phyloP scores from a whole-genome alignment of 2,888 invertebrate genomes.

The Iselma pallidipennis region DNA sequence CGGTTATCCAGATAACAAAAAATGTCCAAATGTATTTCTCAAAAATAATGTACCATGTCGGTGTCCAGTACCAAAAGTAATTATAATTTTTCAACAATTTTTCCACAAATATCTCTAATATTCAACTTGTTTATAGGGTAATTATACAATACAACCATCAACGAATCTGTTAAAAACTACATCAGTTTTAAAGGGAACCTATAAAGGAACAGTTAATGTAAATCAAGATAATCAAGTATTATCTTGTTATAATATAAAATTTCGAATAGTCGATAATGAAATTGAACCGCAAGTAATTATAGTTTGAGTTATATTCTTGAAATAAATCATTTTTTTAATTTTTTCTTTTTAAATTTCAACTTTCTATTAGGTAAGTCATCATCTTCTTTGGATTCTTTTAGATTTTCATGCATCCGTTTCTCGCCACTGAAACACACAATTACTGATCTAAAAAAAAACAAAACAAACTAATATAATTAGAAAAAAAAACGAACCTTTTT shows the following conservation, averaged over 20 bases:
- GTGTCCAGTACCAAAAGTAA: constrained; percentile 39
- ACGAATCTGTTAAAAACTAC: constrained; percentile 11
- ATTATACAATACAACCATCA: constrained; percentile 35
- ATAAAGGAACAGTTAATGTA: constrained; percentile 30
- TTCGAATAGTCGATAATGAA: constrained; percentile 12
- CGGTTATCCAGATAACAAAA: constrained; percentile 30
- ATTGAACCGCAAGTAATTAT: not conserved
- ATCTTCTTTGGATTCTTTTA: constrained; percentile 7
- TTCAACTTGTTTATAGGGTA: too few species aligned
- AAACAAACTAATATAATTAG: constrained; percentile 2
- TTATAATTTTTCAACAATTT: constrained; percentile 14
- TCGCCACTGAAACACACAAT: constrained; percentile 41
- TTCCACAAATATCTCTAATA: too few species aligned
- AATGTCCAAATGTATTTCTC: constrained; percentile 32
- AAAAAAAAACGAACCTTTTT: constrained; percentile 66
- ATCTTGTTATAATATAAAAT: constrained; percentile 34
- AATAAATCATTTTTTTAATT: constrained; percentile 1
- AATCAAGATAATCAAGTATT: constrained; percentile 21
- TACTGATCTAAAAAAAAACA: not conserved
- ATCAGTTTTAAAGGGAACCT: constrained; percentile 30
- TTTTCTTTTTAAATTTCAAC: not conserved
- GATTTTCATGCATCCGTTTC: constrained; percentile 37
- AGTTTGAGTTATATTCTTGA: not conserved
- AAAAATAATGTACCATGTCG: constrained; percentile 39
- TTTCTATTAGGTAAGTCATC: not conserved